Percentiles rank a stretch among this genome's conserved stretches.
phyloP scores from a whole-genome alignment of 2,888 invertebrate genomes.

The Chesias legatella region DNA sequence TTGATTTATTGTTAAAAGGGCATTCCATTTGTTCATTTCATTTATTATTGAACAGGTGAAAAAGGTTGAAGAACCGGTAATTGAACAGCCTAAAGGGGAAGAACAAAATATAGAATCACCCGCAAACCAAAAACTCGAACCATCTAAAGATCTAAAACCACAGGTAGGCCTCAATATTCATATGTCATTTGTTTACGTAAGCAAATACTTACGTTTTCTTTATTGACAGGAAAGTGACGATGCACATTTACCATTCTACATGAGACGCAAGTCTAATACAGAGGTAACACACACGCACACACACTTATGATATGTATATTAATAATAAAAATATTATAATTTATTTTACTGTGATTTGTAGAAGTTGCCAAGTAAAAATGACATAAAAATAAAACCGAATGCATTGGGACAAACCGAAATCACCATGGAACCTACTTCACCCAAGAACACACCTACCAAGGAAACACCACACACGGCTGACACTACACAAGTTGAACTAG shows the following conservation, averaged over 20 bases:
- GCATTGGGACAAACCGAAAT: no score
- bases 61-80: slow-evolving; percentile 19
- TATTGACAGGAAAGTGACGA: slow-evolving; percentile 42
- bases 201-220: slow-evolving; percentile 10
- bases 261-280: slow-evolving; percentile 43
- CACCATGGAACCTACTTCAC: no score
- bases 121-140: slow-evolving; percentile 20
- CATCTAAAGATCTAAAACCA: slow-evolving; percentile 9
- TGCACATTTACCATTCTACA: slow-evolving; percentile 39
- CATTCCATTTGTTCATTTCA: neutral
- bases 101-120: slow-evolving; percentile 19
- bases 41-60: slow-evolving; percentile 26
- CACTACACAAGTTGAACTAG: neutral
- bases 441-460: neutral
- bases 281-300: slow-evolving; percentile 38
- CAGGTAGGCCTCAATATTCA: slow-evolving; percentile 17
- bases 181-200: neutral
- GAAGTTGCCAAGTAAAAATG: neutral
- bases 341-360: slow-evolving; percentile 8
- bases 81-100: slow-evolving; percentile 12
- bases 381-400: neutral
- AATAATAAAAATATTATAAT: no score
- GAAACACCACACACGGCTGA: neutral
- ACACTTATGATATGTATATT: no score
- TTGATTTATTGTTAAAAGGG: no score